Evolutionary conservation across 2,113 vertebrate genomes (phyloP).

Genomic region (Rhynchomys soricoides): DNA sequence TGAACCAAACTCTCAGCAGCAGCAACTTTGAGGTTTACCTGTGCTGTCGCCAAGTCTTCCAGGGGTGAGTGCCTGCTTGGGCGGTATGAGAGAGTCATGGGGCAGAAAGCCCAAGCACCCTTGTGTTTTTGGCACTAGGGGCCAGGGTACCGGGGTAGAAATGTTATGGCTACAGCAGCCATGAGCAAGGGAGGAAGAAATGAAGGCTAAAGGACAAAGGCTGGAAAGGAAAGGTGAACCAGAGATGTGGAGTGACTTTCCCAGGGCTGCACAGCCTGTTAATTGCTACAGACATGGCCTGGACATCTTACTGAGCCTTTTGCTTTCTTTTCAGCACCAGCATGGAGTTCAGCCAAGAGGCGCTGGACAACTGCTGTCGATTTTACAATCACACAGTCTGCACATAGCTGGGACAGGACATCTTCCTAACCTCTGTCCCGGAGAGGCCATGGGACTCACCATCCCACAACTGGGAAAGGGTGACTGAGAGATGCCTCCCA

Average conservation of each 20-base stretch:
- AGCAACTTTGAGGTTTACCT: slow-evolving; percentile 80
- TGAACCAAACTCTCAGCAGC: slow-evolving; percentile 79
- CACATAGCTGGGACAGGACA: rapidly evolving
- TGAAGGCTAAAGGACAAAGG: neutral
- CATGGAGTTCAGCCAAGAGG: rapidly evolving
- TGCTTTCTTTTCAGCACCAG: slow-evolving; percentile 58
- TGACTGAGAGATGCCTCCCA: neutral
- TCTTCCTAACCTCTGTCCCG: neutral
- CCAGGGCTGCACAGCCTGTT: neutral
- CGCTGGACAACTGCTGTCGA: slow-evolving; percentile 77
- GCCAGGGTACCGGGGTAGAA: neutral
- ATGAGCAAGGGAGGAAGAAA: neutral
- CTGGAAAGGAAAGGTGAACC: neutral
- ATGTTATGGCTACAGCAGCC: neutral
- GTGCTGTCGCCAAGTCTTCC: slow-evolving; percentile 91
- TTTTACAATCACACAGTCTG: slow-evolving; percentile 83
- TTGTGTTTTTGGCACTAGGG: neutral
- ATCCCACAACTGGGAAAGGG: neutral
- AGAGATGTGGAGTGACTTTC: neutral
- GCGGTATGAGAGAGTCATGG: rapidly evolving
- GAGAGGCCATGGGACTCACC: neutral
- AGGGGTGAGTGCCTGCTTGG: slow-evolving; percentile 81
- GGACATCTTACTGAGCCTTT: rapidly evolving
- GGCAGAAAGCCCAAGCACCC: neutral
- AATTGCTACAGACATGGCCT: neutral